Conservation (phyloP, 2,113 vertebrate genomes). For the Apistogramma diplotaenia region DNA sequence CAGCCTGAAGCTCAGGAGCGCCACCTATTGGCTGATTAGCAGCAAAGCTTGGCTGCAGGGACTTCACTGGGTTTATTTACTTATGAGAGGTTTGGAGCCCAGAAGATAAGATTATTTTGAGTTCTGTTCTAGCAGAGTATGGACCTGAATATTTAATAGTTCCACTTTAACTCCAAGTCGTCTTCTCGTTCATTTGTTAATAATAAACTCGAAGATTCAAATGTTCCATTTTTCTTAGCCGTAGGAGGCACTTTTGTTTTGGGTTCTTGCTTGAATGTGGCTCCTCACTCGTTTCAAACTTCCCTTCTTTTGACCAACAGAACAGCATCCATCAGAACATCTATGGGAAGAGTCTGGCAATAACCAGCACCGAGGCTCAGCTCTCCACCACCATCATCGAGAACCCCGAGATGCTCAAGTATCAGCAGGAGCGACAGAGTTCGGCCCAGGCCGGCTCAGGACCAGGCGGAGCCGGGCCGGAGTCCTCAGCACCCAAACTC, state of each 20-base stretch:
- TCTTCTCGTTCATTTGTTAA: background rate
- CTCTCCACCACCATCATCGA: constrained; percentile 95
- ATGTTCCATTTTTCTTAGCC: too few relatives aligned
- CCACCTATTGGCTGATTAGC: background rate
- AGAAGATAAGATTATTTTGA: background rate
- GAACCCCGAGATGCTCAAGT: constrained; percentile 98
- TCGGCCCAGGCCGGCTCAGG: constrained; percentile 71
- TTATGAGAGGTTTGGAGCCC: background rate
- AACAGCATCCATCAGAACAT: constrained; percentile 97
- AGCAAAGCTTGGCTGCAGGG: background rate
- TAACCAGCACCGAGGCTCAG: constrained; percentile 89
- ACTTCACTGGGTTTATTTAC: background rate
- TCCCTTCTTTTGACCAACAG: constrained; percentile 60
- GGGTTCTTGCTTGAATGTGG: background rate
- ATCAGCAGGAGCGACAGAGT: constrained; percentile 84
- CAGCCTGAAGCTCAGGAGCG: background rate
- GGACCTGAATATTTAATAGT: too few relatives aligned
- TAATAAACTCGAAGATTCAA: background rate
- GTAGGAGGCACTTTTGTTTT: background rate
- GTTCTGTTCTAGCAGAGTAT: background rate
- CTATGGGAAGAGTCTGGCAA: constrained; percentile 96
- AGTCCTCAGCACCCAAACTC: constrained; percentile 81
- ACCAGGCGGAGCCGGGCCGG: constrained; percentile 37
- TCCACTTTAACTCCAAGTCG: background rate
- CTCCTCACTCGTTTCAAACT: background rate